Conservation (phyloP, 1,140 invertebrate species). For the Marisa cornuarietis region DNA sequence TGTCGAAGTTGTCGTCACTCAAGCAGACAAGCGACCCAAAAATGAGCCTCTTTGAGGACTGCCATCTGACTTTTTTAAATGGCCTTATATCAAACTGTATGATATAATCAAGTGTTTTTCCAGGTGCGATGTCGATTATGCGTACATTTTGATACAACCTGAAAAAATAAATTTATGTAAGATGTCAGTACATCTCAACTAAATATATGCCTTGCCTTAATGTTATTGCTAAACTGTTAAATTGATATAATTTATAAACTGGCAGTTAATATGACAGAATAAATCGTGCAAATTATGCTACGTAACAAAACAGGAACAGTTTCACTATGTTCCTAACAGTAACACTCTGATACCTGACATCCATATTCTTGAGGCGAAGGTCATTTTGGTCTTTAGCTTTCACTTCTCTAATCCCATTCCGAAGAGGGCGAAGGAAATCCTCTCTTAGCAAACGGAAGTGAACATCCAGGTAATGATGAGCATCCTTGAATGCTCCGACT, state of each 20-base stretch:
- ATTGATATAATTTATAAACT: neutral
- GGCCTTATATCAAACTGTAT: slow-evolving; percentile 41
- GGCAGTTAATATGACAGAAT: neutral
- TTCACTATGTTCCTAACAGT: neutral
- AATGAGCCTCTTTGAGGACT: slow-evolving; percentile 72
- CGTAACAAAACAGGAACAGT: neutral
- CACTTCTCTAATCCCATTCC: slow-evolving; percentile 56
- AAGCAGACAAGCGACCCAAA: slow-evolving; percentile 78
- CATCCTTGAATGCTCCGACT: slow-evolving; percentile 71
- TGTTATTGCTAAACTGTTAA: neutral
- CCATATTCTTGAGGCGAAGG: neutral
- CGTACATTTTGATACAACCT: slow-evolving; percentile 45
- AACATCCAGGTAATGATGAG: slow-evolving; percentile 80
- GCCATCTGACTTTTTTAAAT: slow-evolving; percentile 49
- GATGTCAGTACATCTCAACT: neutral
- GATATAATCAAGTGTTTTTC: slow-evolving; percentile 38
- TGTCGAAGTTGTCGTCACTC: slow-evolving; percentile 75
- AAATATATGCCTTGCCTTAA: neutral
- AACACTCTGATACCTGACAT: slow-evolving; percentile 30
- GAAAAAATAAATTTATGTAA: neutral
- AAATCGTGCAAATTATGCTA: neutral
- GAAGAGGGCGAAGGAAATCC: slow-evolving; percentile 70
- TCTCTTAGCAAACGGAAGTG: slow-evolving; percentile 81
- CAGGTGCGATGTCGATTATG: slow-evolving; percentile 43
- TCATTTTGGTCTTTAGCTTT: too few relatives aligned